phyloP scores from a whole-genome alignment of 2,888 invertebrate genomes.

The Patella pellucida region DNA sequence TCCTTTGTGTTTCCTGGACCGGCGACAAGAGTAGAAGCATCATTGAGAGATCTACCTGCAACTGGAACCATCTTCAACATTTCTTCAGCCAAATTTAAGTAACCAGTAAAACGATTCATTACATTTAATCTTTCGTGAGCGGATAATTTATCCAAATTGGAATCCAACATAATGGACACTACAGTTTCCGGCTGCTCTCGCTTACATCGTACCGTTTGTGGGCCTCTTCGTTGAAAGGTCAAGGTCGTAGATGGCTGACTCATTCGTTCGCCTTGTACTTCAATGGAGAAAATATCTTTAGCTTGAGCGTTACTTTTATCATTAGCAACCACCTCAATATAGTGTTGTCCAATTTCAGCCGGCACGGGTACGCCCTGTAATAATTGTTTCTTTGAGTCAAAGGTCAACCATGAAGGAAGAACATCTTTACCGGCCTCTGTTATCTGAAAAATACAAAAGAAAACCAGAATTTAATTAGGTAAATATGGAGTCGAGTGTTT shows the following conservation, averaged over 20 bases:
- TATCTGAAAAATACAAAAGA: conserved; percentile 47
- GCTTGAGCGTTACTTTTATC: conserved; percentile 69
- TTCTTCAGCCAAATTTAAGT: conserved; percentile 59
- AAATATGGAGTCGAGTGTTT: too few species aligned
- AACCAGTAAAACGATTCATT: conserved; percentile 54
- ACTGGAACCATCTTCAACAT: conserved; percentile 61
- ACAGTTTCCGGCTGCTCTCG: conserved; percentile 75
- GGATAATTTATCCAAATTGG: conserved; percentile 77
- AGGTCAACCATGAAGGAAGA: conserved; percentile 73
- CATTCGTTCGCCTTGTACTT: conserved; percentile 73
- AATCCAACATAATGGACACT: conserved; percentile 80
- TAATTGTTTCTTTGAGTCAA: conserved; percentile 79
- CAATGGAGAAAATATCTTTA: conserved; percentile 80
- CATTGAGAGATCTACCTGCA: conserved; percentile 58
- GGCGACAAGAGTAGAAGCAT: conserved; percentile 64
- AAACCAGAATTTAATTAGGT: neutral
- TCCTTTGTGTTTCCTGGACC: conserved; percentile 62
- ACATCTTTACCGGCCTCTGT: conserved; percentile 49
- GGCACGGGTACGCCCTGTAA: conserved; percentile 81
- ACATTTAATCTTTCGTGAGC: conserved; percentile 76
- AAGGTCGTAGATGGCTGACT: conserved; percentile 38
- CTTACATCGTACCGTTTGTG: conserved; percentile 60
- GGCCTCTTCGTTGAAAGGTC: conserved; percentile 43
- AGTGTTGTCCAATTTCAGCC: conserved; percentile 77
- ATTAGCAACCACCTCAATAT: conserved; percentile 69